Evolutionary conservation across 2,888 invertebrate species (phyloP), one percentile per base, ranked within the genome.

Genomic region (Mesorhabditis sp.): DNA sequence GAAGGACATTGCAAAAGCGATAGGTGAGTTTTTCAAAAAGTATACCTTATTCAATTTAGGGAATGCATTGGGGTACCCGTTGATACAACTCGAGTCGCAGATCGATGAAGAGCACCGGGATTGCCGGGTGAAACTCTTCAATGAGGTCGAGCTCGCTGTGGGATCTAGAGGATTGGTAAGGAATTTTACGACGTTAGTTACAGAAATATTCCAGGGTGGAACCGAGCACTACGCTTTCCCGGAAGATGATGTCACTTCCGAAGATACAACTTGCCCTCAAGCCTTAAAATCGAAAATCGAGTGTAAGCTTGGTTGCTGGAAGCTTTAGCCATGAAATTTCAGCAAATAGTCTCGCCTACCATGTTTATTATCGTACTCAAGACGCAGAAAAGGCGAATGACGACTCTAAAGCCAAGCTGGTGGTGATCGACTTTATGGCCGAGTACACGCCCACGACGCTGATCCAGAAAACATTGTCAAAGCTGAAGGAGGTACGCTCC

Each of bases 201-300:
- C 7, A 50, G 58, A 10, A 50, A 2, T 50, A 28, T 77, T 78
- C 6, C 62, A 70, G 15, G 72, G 70, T 5, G 82, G 80, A n/a
- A 69, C 72, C 7, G 66, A 71, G 6, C 83, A 84, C 72, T 83
- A 81, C 70, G 83, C 83, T n/a, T 84, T 84, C 63, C 82, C 83
- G 4, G 83, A 84, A 70, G 84, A 83, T 45, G 74, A 72, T 13
- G 72, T 76, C 28, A 62, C 74, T 28, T 71, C 69, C 13, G 50
- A 62, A 10, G 66, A 65, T 5, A 68, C 67, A 6, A 13, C 6
- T 2, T 72, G 70, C 4, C 74, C 76, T 4, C 63, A 63, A 13
- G 66, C 73, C 62, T 68, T 78, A 28, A 69, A 72, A n/a, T 66
- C 69, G 7, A 78, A 76, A 67, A 76, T 74, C 5, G 67, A 67